These are phyloP conservation scores for Hepsetus odoe DNA, from an alignment of 2,113 vertebrate genomes.

Conservation along the genomic window DNA sequence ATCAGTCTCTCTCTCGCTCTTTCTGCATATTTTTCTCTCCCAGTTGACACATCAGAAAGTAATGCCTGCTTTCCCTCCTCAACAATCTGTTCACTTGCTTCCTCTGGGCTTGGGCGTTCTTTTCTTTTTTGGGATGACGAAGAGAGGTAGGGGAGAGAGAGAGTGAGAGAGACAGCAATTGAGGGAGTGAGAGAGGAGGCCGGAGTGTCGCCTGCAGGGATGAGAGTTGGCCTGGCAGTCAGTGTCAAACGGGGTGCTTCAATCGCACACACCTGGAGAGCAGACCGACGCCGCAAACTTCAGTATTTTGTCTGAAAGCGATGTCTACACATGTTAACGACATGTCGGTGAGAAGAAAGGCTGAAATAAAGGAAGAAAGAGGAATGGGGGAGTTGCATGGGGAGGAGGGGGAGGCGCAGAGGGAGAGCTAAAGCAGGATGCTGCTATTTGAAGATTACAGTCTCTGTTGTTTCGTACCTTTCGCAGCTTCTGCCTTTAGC, in stretches of 20 bases:
- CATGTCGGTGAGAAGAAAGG: slow-evolving; percentile 55
- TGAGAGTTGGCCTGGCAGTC: slow-evolving; percentile 39
- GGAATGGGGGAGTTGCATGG: slow-evolving; percentile 17
- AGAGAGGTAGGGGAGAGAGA: background rate
- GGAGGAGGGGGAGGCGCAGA: slow-evolving; percentile 48
- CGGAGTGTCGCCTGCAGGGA: slow-evolving; percentile 48
- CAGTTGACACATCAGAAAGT: slow-evolving; percentile 4
- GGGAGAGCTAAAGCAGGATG: slow-evolving; percentile 48
- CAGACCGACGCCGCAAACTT: slow-evolving; percentile 57
- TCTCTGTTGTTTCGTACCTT: slow-evolving; percentile 58
- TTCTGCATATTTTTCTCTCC: background rate
- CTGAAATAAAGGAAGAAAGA: slow-evolving; percentile 23
- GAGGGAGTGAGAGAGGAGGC: background rate
- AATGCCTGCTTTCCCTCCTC: too few relatives aligned
- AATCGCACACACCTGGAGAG: slow-evolving; percentile 56
- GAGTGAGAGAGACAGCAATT: slow-evolving; percentile 35
- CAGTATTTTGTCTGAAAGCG: slow-evolving; percentile 58
- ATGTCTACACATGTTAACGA: slow-evolving; percentile 64
- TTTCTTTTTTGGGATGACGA: slow-evolving; percentile 16
- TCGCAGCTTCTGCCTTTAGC: slow-evolving; percentile 46
- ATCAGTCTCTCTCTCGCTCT: background rate
- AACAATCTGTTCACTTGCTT: slow-evolving; percentile 24
- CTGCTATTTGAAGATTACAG: slow-evolving; percentile 68
- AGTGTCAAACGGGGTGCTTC: slow-evolving; percentile 56
- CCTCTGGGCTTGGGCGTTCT: slow-evolving; percentile 54